Evolutionary conservation across 2,797 vertebrate species (phyloP), one percentile per base, ranked within the genome.

Genomic region (Esox lucius): DNA sequence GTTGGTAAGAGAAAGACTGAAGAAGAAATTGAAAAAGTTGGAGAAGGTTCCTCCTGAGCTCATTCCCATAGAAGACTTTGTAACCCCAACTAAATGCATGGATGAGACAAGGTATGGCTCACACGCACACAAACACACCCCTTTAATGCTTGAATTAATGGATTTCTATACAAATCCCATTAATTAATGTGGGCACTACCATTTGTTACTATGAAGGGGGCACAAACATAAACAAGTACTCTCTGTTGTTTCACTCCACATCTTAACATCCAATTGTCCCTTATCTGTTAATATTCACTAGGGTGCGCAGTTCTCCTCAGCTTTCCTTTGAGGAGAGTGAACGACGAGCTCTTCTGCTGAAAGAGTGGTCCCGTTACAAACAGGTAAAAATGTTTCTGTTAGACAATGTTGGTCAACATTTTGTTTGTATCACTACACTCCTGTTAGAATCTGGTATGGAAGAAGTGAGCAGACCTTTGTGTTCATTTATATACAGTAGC

Each of bases 21-120:
- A 85, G 86, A 99, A 95, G 81, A 99, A 84, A 82, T 83, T 99
- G 51, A 97, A 90, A 76, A 96, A 91, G 81, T 22, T 99, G 84
- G 97, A 98, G 83, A 96, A 87, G 80, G 91, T 96, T 67, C 81
- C 92, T 48, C 93, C 95, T 9, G 96, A 99, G 78, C 24, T 98
- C 12, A 95, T 98, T 86, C 98, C 97, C 4, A 95, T 99, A 42
- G 97, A 98, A 81, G 98, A 99, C 85, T 96, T 97, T 46, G 77
- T 93, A 62, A 88, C 90, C 1, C 92, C 96, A 0, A 1, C 81
- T 7, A 96, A 92, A 75, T 94, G 90, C 81, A 81, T 95, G 0
- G 95, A 97, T 76, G 91, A 94, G 81, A 92, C 72, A 48, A 95
- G 96, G 97, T 98, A 75, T 2, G 7, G 39, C 53, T 42, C 59